These are phyloP conservation scores for Sigmodon hispidus DNA, from an alignment of 2,113 vertebrate species.

Conservation along the genomic window DNA sequence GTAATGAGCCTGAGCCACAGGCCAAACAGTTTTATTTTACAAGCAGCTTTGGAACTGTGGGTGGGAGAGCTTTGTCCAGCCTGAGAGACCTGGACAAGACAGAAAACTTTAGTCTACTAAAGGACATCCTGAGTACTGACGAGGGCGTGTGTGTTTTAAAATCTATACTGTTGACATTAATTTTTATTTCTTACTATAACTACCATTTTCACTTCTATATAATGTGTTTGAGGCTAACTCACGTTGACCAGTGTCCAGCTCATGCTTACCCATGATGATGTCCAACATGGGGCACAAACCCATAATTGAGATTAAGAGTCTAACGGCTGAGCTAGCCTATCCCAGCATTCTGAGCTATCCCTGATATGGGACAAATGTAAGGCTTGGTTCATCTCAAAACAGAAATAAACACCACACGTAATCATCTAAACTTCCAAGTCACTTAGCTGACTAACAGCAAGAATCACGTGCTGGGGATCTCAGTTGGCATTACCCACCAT, in stretches of 20 bases:
- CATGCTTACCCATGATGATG: neutral
- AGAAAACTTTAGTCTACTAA: no score
- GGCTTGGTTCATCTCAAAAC: neutral
- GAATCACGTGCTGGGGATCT: neutral
- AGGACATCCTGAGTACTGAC: no score
- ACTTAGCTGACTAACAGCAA: neutral
- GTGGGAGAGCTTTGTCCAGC: no score
- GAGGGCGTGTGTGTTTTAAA: neutral
- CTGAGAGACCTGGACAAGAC: no score
- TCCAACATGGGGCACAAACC: no score
- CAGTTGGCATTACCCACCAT: slow-evolving; percentile 83
- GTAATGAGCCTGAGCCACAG: no score
- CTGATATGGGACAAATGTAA: neutral
- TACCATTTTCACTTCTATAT: neutral
- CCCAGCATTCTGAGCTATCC: neutral
- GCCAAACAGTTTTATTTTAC: no score
- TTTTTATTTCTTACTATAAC: neutral
- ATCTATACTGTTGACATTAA: neutral
- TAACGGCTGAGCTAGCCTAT: no score
- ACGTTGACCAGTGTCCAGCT: neutral
- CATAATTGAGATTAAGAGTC: no score
- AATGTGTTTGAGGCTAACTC: neutral
- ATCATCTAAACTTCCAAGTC: neutral
- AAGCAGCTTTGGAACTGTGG: no score
- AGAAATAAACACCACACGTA: neutral